A percentile compares a stretch with the other conserved stretches of the same genome.
These are phyloP conservation scores for Bradypodion ventrale DNA, from an alignment of 2,797 vertebrate genomes.

Conservation along the genomic window DNA sequence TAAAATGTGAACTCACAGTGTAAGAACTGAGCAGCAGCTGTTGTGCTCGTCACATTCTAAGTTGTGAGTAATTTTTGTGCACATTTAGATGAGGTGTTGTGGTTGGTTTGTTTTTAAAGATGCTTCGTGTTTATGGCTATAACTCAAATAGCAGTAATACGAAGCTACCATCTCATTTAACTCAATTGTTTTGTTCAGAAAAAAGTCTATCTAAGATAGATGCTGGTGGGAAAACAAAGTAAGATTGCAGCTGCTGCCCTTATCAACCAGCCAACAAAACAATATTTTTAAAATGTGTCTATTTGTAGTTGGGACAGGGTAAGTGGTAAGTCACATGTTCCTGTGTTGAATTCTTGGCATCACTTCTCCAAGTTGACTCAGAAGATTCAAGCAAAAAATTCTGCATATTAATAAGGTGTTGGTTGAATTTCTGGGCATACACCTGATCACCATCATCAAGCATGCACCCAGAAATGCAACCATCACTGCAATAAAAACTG, in stretches of 20 bases:
- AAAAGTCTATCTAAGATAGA: slow-evolving; percentile 36
- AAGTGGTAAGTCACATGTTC: neutral
- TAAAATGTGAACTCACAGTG: neutral
- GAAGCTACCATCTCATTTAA: slow-evolving; percentile 32
- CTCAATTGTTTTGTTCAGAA: slow-evolving; percentile 49
- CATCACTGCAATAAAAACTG: too few species aligned
- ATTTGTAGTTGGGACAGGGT: neutral
- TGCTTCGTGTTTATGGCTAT: slow-evolving; percentile 35
- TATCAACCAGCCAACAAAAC: slow-evolving; percentile 34
- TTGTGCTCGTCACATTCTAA: neutral
- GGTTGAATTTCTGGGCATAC: too few species aligned
- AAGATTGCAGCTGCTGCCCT: slow-evolving; percentile 9
- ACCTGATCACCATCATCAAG: too few species aligned
- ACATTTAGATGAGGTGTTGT: neutral
- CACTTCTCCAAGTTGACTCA: neutral
- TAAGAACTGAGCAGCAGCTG: neutral
- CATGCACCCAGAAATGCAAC: too few species aligned
- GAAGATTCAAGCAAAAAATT: neutral
- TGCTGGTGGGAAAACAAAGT: slow-evolving; percentile 22
- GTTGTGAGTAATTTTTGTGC: slow-evolving; percentile 4
- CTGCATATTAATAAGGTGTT: too few species aligned
- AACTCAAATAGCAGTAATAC: slow-evolving; percentile 30
- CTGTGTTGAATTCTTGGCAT: slow-evolving; percentile 11
- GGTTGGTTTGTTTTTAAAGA: slow-evolving; percentile 21
- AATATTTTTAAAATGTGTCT: neutral